Conservation (phyloP, 1,140 invertebrate species). For the Ptiloglossa arizonensis region DNA sequence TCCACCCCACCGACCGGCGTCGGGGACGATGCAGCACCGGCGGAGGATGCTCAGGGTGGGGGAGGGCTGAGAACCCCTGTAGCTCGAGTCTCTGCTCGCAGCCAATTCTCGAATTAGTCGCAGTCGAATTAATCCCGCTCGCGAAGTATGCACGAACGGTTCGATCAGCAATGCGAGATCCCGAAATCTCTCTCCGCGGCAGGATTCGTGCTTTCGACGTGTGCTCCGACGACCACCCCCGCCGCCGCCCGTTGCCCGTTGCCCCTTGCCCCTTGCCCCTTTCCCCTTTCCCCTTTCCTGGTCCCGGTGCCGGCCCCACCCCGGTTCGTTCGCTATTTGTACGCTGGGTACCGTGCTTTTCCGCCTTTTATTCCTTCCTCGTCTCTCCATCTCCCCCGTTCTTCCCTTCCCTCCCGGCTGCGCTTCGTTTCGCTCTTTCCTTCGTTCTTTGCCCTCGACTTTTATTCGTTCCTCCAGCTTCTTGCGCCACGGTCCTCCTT, state of each 20-base stretch:
- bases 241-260: not conserved
- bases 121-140: constrained; percentile 63
- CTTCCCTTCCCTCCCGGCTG: not conserved
- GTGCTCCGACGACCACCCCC: constrained; percentile 16
- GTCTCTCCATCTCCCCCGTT: too few species aligned
- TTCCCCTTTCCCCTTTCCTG: too few species aligned
- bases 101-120: constrained; percentile 67
- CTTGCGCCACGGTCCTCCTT: constrained; percentile 4
- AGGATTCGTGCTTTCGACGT: constrained; percentile 68
- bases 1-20: not conserved
- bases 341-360: constrained; percentile 28
- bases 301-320: not conserved
- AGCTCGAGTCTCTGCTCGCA: constrained; percentile 30
- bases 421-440: not conserved
- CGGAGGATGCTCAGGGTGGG: constrained; percentile 5
- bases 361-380: not conserved
- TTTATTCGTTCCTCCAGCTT: constrained; percentile 18
- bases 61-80: not conserved
- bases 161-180: constrained; percentile 71
- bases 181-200: constrained; percentile 59
- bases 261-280: too few species aligned
- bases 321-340: constrained; percentile 17
- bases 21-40: not conserved
- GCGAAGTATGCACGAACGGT: constrained; percentile 71
- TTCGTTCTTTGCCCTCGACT: constrained; percentile 28